phyloP scores from a whole-genome alignment of 1,140 invertebrate genomes.

The Gryllus bimaculatus region DNA sequence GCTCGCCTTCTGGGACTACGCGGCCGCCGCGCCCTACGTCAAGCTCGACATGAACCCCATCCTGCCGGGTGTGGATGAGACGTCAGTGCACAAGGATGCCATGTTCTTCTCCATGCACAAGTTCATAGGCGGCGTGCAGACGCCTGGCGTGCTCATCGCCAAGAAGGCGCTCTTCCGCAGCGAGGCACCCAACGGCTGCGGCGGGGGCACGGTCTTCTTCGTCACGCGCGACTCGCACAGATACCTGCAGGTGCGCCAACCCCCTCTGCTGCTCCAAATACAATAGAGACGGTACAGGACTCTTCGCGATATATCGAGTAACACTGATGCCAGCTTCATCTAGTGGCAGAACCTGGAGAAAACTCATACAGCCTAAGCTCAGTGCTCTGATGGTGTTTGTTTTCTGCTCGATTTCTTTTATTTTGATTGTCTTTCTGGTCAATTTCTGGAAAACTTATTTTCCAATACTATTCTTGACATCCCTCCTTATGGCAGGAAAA shows the following conservation, averaged over 20 bases:
- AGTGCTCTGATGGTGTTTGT: no score
- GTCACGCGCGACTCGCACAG: slow-evolving; percentile 42
- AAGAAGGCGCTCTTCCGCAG: slow-evolving; percentile 54
- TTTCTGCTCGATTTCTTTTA: no score
- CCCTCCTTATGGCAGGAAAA: no score
- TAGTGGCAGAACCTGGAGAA: no score
- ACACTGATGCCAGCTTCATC: no score
- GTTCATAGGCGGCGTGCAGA: slow-evolving; percentile 82
- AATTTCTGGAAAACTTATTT: no score
- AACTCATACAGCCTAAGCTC: no score
- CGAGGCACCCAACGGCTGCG: slow-evolving; percentile 41
- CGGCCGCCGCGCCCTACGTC: slow-evolving; percentile 72
- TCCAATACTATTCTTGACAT: no score
- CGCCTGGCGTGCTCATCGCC: slow-evolving; percentile 61
- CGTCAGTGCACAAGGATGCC: slow-evolving; percentile 74
- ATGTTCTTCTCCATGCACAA: slow-evolving; percentile 87
- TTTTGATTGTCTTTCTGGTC: no score
- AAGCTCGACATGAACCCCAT: slow-evolving; percentile 80
- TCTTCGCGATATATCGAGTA: no score
- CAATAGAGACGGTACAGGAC: no score
- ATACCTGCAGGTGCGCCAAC: slow-evolving; percentile 43
- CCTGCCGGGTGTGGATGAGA: slow-evolving; percentile 51
- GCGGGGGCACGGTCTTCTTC: slow-evolving; percentile 56
- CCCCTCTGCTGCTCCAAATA: no score
- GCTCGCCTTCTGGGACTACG: slow-evolving; percentile 84